Evolutionary conservation across 2,888 invertebrate genomes (phyloP).

Genomic region (Asteroscopus sphinx): DNA sequence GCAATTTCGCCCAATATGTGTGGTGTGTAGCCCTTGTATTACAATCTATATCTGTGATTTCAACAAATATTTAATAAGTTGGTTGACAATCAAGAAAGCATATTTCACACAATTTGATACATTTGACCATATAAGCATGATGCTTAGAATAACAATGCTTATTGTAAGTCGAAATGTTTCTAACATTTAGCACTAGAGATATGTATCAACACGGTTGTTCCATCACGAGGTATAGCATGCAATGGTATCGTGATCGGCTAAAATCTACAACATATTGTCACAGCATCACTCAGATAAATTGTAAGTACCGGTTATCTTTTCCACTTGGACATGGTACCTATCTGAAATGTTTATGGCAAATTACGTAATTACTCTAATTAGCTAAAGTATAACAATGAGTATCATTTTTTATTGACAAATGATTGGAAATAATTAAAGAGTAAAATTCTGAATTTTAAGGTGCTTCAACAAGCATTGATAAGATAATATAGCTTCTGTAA

Average conservation of each 20-base stretch:
- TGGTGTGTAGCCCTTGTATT: no score
- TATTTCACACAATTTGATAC: no score
- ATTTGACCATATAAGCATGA: no score
- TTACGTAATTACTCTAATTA: slow-evolving; percentile 3
- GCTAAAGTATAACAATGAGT: not conserved
- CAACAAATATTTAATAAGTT: no score
- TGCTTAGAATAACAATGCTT: no score
- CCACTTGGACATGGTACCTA: slow-evolving; percentile 8
- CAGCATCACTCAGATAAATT: slow-evolving; percentile 32
- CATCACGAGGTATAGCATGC: slow-evolving; percentile 21
- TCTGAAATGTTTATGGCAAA: slow-evolving; percentile 18
- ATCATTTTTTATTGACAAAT: slow-evolving; percentile 2
- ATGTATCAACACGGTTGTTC: no score
- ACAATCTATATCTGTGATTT: no score
- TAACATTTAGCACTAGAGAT: no score
- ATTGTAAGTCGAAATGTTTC: no score
- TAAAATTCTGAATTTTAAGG: slow-evolving; percentile 6
- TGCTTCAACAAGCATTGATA: slow-evolving; percentile 9
- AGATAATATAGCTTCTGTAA: slow-evolving; percentile 12
- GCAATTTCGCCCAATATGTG: no score
- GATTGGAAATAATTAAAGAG: slow-evolving; percentile 5
- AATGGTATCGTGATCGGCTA: slow-evolving; percentile 25
- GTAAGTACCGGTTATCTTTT: slow-evolving; percentile 33
- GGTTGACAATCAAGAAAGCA: no score
- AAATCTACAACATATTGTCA: slow-evolving; percentile 32